phyloP scores from a whole-genome alignment of 2,113 vertebrate genomes.

The Ivindomyrus marchei region DNA sequence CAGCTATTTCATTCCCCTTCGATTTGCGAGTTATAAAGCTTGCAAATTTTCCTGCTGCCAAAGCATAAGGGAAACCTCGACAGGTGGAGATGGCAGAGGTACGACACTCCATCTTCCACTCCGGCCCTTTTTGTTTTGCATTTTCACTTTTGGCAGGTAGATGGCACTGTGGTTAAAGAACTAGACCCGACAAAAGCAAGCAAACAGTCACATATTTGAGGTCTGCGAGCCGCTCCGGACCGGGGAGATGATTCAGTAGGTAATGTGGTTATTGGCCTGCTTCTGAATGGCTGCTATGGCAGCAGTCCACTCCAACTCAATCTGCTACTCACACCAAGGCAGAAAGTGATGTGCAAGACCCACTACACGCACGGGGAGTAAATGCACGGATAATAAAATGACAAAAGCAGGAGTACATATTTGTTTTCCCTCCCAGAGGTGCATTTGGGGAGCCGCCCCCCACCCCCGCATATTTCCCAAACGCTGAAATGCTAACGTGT shows the following conservation, averaged over 20 bases:
- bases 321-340: neutral
- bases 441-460: neutral
- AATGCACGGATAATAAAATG: neutral
- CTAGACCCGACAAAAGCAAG: neutral
- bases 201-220: neutral
- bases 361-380: neutral
- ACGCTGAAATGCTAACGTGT: neutral
- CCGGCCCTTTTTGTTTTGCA: neutral
- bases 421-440: neutral
- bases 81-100: neutral
- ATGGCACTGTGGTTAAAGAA: neutral
- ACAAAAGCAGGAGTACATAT: neutral
- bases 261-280: neutral
- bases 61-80: constrained; percentile 14
- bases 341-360: neutral
- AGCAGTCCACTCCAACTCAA: neutral
- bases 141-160: neutral
- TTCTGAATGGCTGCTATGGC: neutral
- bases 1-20: constrained; percentile 25
- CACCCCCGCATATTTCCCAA: neutral
- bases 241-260: neutral
- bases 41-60: constrained; percentile 38
- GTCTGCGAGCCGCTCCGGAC: neutral
- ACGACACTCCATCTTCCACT: neutral
- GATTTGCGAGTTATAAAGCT: constrained; percentile 35